phyloP scores from a whole-genome alignment of 2,113 vertebrate genomes.

The Corvus moneduloides region DNA sequence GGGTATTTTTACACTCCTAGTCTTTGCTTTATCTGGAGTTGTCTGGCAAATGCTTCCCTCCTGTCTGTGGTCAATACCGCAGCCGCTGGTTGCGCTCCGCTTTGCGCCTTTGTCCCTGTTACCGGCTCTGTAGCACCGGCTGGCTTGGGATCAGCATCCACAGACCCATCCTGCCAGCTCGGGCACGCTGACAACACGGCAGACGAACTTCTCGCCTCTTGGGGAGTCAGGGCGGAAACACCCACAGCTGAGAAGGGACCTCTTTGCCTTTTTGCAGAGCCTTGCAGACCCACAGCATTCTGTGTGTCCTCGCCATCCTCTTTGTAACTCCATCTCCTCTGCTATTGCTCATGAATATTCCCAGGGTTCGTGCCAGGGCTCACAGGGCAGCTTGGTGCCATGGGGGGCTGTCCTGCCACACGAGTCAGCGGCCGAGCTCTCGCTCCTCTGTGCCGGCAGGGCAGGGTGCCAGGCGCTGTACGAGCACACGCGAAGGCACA shows the following conservation, averaged over 20 bases:
- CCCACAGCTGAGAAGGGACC: not conserved
- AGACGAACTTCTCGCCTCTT: not conserved
- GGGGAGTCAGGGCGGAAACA: not conserved
- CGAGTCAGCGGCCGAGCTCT: not conserved
- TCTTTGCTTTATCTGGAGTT: conserved; percentile 53
- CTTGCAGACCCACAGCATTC: rapidly evolving
- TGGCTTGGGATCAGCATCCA: not conserved
- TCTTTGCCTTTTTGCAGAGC: not conserved
- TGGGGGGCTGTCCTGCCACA: not conserved
- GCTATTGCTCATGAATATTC: not conserved
- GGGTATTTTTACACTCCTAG: conserved; percentile 62
- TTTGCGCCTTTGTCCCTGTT: not conserved
- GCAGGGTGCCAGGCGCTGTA: not conserved
- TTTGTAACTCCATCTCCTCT: not conserved
- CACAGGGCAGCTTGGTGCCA: rapidly evolving
- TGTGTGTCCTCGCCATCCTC: not conserved
- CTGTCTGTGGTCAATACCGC: conserved; percentile 54
- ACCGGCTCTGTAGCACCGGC: rapidly evolving
- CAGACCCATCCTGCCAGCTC: not conserved
- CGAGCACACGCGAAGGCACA: not conserved
- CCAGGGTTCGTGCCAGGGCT: not conserved
- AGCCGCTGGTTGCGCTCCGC: not conserved
- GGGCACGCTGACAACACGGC: not conserved
- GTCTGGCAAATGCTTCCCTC: conserved; percentile 60
- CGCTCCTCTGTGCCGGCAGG: not conserved